Evolutionary conservation across 2,888 invertebrate species (phyloP).

Genomic region (Ischnus inquisitorius): DNA sequence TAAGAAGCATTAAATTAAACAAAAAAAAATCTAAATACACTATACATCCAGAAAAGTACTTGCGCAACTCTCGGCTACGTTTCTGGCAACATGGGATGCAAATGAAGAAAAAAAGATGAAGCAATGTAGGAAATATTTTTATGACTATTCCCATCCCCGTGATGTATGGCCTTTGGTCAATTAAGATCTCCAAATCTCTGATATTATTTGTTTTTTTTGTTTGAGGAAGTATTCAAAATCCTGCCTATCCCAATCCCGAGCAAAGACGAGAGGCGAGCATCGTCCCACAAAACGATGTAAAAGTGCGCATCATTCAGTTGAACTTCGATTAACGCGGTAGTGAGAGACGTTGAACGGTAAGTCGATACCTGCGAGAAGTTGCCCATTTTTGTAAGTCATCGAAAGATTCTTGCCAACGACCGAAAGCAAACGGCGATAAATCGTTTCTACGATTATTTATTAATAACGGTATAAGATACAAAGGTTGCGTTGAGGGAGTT

Average conservation of each 20-base stretch:
- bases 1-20: slow-evolving; percentile 19
- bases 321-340: slow-evolving; percentile 18
- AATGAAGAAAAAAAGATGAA: slow-evolving; percentile 27
- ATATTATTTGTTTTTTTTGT: slow-evolving; percentile 38
- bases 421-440: slow-evolving; percentile 22
- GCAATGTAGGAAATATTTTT: slow-evolving; percentile 52
- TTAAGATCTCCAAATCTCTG: slow-evolving; percentile 46
- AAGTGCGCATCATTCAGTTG: slow-evolving; percentile 15
- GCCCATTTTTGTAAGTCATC: slow-evolving; percentile 24
- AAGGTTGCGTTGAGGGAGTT: slow-evolving; percentile 50
- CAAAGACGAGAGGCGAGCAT: slow-evolving; percentile 47
- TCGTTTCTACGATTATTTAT: slow-evolving; percentile 66
- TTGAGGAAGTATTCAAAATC: slow-evolving; percentile 47
- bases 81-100: slow-evolving; percentile 42
- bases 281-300: slow-evolving; percentile 24
- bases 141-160: slow-evolving; percentile 50
- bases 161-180: slow-evolving; percentile 41
- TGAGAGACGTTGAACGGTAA: slow-evolving; percentile 44
- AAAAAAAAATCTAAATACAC: slow-evolving; percentile 28
- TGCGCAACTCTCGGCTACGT: slow-evolving; percentile 2
- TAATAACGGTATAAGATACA: slow-evolving; percentile 63
- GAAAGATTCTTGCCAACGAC: neutral
- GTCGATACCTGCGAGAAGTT: slow-evolving; percentile 44
- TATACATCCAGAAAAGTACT: slow-evolving; percentile 19
- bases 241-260: slow-evolving; percentile 54